These are phyloP conservation scores for Agrilus biguttatus DNA, from an alignment of 2,888 invertebrate genomes.

Conservation along the genomic window DNA sequence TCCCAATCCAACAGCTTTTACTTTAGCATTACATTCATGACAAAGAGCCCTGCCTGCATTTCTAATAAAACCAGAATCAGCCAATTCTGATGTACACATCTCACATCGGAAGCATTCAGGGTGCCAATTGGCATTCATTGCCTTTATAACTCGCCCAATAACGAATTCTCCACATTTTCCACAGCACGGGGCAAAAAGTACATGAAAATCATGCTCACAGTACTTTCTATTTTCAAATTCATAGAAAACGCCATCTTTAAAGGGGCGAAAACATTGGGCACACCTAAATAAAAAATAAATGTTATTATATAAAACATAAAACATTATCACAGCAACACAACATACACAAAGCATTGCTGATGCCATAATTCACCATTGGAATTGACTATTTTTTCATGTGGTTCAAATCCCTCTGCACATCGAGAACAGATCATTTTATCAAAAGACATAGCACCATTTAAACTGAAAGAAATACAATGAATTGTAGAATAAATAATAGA, in stretches of 20 bases:
- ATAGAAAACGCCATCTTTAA: slow-evolving; percentile 94
- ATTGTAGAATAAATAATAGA: background rate
- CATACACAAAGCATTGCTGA: slow-evolving; percentile 97
- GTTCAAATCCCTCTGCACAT: slow-evolving; percentile 90
- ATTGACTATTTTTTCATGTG: slow-evolving; percentile 97
- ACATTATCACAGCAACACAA: background rate
- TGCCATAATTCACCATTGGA: slow-evolving; percentile 98
- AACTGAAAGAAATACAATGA: slow-evolving; percentile 21
- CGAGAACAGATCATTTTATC: slow-evolving; percentile 90
- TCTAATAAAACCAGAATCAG: slow-evolving; percentile 95
- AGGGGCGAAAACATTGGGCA: slow-evolving; percentile 96
- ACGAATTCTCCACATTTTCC: slow-evolving; percentile 77
- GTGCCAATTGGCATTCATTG: slow-evolving; percentile 99
- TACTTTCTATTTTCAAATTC: slow-evolving; percentile 99
- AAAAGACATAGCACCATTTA: slow-evolving; percentile 58
- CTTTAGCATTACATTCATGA: slow-evolving; percentile 90
- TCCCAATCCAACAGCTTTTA: slow-evolving; percentile 87
- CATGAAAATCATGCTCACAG: slow-evolving; percentile 98
- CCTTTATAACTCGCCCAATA: slow-evolving; percentile 97
- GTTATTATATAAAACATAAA: background rate
- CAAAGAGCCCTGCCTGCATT: slow-evolving; percentile 79
- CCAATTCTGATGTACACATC: slow-evolving; percentile 78
- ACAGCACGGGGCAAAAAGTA: slow-evolving; percentile 73
- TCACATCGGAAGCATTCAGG: slow-evolving; percentile 96
- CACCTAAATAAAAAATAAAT: slow-evolving; percentile 45